phyloP scores from a whole-genome alignment of 2,797 vertebrate genomes.

The Carduelis carduelis region DNA sequence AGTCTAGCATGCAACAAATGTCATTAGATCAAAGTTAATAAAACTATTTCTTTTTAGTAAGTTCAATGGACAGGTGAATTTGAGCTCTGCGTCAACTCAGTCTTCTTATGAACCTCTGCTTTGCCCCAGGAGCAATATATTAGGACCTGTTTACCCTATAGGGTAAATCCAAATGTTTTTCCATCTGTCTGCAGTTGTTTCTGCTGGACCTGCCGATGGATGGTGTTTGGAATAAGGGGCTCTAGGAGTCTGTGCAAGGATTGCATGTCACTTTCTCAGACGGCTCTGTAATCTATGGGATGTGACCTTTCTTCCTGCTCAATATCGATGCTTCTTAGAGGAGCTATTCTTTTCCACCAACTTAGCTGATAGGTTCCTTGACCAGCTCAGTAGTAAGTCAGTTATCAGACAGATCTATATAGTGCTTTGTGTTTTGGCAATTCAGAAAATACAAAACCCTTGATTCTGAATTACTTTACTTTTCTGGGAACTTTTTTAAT shows the following conservation, averaged over 20 bases:
- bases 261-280: background rate
- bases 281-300: background rate
- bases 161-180: background rate
- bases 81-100: background rate
- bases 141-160: background rate
- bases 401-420: background rate
- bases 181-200: background rate
- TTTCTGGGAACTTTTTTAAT: background rate
- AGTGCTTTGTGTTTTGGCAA: background rate
- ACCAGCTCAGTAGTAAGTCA: background rate
- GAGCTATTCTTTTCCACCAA: background rate
- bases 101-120: background rate
- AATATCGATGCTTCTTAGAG: background rate
- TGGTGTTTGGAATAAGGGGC: background rate
- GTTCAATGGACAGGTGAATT: background rate
- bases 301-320: background rate
- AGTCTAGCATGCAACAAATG: background rate
- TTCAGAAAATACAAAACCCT: background rate
- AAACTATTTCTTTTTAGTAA: background rate
- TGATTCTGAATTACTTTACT: background rate
- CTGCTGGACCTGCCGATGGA: background rate
- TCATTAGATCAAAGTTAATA: background rate
- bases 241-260: background rate
- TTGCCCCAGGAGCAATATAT: background rate
- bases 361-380: background rate